phyloP scores from a whole-genome alignment of 2,113 vertebrate genomes.

The Mormoops blainvillei region DNA sequence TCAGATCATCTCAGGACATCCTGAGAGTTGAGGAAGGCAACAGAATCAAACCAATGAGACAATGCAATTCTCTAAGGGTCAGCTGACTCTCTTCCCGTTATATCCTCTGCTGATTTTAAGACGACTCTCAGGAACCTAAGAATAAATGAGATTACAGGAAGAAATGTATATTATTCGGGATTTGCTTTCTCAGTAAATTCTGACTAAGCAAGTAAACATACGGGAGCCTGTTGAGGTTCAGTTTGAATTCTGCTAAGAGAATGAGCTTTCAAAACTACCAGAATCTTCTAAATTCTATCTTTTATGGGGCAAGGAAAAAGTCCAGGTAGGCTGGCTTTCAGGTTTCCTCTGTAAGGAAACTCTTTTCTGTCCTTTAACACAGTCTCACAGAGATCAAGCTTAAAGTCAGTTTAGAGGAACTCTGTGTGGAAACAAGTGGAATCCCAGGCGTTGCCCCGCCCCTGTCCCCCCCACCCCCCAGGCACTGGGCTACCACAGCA shows the following conservation, averaged over 20 bases:
- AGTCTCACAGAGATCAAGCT: slow-evolving; percentile 65
- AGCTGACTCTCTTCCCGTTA: slow-evolving; percentile 20
- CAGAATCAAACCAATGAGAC: neutral
- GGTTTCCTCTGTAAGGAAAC: neutral
- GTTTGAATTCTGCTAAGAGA: neutral
- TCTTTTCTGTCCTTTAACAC: slow-evolving; percentile 43
- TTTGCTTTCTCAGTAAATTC: neutral
- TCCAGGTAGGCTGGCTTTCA: neutral
- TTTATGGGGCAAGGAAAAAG: neutral
- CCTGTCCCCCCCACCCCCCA: slow-evolving; percentile 36
- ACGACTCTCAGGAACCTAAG: neutral
- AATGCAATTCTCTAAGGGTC: slow-evolving; percentile 7
- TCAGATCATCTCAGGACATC: neutral
- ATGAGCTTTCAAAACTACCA: slow-evolving; percentile 17
- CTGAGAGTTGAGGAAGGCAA: neutral
- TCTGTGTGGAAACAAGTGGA: slow-evolving; percentile 66
- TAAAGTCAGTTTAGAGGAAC: slow-evolving; percentile 73
- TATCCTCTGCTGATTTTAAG: slow-evolving; percentile 26
- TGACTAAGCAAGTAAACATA: neutral
- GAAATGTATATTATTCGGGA: neutral
- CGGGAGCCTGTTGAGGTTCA: neutral
- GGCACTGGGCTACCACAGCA: neutral
- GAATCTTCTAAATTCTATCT: slow-evolving; percentile 63
- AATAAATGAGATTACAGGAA: neutral
- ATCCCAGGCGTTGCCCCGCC: slow-evolving; percentile 57